Percentiles rank a stretch among this genome's conserved stretches.
Conservation (phyloP, 2,113 vertebrate genomes). For the Aptenodytes forsteri region DNA sequence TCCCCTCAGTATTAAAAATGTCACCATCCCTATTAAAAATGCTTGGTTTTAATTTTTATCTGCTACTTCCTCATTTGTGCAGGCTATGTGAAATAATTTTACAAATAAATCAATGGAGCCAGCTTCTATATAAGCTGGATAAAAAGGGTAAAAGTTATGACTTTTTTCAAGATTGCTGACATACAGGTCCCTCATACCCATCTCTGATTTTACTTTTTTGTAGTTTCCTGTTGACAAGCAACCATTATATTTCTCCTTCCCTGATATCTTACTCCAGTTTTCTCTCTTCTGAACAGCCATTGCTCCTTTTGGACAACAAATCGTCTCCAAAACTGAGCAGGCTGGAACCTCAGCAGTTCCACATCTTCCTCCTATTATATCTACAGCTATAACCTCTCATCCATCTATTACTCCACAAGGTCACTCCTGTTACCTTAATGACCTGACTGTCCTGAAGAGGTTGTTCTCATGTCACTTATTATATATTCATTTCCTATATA, state of each 20-base stretch:
- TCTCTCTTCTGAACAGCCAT: not conserved
- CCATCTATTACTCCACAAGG: not conserved
- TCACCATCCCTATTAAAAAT: not conserved
- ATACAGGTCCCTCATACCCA: not conserved
- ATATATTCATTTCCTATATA: not conserved
- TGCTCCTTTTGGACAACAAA: not conserved
- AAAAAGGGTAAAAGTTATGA: rapidly evolving
- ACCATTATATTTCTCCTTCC: not conserved
- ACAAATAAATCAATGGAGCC: not conserved
- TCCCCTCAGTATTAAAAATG: not conserved
- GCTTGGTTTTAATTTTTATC: not conserved
- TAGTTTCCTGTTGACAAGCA: not conserved
- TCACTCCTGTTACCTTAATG: not conserved
- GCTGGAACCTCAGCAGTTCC: not conserved
- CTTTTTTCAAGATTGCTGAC: not conserved
- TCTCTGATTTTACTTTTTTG: not conserved
- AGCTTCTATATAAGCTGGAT: not conserved
- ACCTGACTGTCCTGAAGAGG: not conserved
- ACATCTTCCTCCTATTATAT: not conserved
- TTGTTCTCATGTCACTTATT: not conserved
- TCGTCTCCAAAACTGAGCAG: not conserved
- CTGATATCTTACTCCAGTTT: not conserved
- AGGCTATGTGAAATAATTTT: not conserved
- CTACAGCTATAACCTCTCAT: not conserved
- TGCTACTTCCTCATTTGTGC: not conserved